Evolutionary conservation across 2,888 invertebrate genomes (phyloP), one percentile per base, ranked within the genome.

Genomic region (Eupeodes latifasciatus): DNA sequence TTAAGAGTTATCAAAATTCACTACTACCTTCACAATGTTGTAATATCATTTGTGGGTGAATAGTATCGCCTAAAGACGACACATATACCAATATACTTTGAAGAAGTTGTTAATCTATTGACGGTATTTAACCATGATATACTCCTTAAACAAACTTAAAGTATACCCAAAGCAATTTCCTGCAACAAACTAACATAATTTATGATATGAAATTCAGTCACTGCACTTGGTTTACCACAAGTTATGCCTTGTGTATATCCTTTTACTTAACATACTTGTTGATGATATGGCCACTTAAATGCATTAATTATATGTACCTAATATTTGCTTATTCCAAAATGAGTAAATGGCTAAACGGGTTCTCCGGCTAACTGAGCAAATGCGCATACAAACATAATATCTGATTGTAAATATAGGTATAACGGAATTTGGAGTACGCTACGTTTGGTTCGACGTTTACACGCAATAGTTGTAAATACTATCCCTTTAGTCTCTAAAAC

Each of bases 141-240:
- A 5, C 6, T 40, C 40, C 40, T 40, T 40, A 5, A 40, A 40
- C 40, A 40, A 40, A 40, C 40, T 40, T 40, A 7, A 40, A 40
- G 40, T 40, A 27, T 27, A 40, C 40, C 40, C 40, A 40, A 40
- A 36, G 61, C n/a, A 66, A 51, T 67, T 6, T 66, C 51, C 51
- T 49, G 27, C 14, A 12, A 51, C 34, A 51, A 67, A 49, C 71
- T 53, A 81, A 85, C 85, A 85, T 72, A 74, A 78, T 78, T 85
- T 74, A 78, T 62, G 40, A 69, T 40, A 36, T 19, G 49, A 61
- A 85, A 67, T 74, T 44, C 67, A 85, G 78, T 81, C 76, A 72
- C 36, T 76, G 40, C 11, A 44, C 16, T 40, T 66, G 66, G 27
- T 14, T 7, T n/a, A 47, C 47, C 64, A 69, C 55, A 84, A 79